phyloP scores from a whole-genome alignment of 2,797 vertebrate genomes.

The Tokudaia muenninki region DNA sequence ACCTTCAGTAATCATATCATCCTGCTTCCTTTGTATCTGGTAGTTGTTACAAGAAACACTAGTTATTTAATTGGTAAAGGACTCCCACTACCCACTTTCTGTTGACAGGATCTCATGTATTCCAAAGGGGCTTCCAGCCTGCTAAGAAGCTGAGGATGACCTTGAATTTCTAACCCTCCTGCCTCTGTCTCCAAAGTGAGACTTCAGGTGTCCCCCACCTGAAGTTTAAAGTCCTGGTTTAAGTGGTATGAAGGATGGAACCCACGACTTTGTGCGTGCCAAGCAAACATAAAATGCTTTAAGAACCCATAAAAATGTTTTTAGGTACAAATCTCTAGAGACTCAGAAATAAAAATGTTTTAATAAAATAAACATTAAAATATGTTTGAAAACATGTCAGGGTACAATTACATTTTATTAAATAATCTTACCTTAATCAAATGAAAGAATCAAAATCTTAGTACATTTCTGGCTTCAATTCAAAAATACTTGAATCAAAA shows the following conservation, averaged over 20 bases:
- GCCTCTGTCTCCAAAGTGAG: neutral
- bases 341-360: neutral
- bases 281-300: neutral
- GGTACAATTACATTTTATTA: conserved; percentile 7
- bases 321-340: neutral
- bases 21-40: neutral
- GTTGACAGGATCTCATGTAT: neutral
- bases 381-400: neutral
- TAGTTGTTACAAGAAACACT: neutral
- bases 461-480: conserved; percentile 71
- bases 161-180: neutral
- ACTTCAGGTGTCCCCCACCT: neutral
- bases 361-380: conserved; percentile 35
- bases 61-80: neutral
- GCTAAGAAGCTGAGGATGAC: neutral
- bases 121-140: neutral
- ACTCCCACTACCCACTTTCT: neutral
- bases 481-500: neutral
- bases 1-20: neutral
- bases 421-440: conserved; percentile 85
- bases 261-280: neutral
- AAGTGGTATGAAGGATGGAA: neutral
- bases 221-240: neutral
- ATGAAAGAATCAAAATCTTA: conserved; percentile 83
- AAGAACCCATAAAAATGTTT: neutral